Conservation (phyloP, 2,113 vertebrate genomes). For the Felis chaus region DNA sequence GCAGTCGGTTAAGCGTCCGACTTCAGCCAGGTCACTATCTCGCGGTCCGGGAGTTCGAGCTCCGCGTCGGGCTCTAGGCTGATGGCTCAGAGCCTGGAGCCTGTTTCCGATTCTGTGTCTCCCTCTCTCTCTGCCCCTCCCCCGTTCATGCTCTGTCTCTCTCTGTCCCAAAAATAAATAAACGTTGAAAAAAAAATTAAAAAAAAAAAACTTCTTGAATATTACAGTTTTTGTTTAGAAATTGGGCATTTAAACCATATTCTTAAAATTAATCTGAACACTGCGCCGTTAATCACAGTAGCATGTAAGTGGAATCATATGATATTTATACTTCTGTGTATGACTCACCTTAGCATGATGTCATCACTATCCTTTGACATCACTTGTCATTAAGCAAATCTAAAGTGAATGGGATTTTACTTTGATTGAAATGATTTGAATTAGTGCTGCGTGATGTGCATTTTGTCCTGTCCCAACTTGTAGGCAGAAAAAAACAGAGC, state of each 20-base stretch:
- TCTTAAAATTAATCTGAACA: neutral
- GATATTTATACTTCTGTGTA: neutral
- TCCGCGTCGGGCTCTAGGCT: no score
- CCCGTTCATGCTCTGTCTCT: no score
- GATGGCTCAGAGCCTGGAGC: no score
- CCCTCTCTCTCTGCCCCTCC: no score
- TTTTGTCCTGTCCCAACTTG: neutral
- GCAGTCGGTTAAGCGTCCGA: no score
- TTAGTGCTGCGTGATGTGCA: accelerated
- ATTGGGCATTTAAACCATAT: neutral
- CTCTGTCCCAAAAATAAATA: no score
- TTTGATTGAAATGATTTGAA: neutral
- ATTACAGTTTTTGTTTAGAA: neutral
- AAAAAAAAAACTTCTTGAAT: neutral
- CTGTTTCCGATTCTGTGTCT: no score
- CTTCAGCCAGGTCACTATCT: no score
- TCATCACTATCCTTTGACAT: neutral
- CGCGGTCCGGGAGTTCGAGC: no score
- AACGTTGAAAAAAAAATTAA: no score
- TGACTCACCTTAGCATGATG: neutral
- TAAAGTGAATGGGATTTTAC: neutral
- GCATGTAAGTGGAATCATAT: neutral
- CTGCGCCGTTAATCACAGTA: neutral
- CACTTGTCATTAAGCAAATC: neutral
- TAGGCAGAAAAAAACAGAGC: constrained; percentile 99